A percentile compares a stretch with the other conserved stretches of the same genome.
These are phyloP conservation scores for Stictocephala bisonia DNA, from an alignment of 2,888 invertebrate species.

Conservation along the genomic window DNA sequence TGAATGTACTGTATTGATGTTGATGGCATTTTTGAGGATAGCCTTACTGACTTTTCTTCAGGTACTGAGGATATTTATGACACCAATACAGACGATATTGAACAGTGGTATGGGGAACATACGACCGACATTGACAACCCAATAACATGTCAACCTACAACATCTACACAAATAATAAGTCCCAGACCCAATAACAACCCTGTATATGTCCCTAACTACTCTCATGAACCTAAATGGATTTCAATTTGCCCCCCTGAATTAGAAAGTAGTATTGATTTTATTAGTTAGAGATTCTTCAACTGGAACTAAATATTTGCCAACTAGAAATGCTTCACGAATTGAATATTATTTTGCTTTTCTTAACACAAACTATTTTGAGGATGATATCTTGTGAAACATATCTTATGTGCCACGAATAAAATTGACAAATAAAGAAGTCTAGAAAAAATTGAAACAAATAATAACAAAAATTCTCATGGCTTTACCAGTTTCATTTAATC, in stretches of 20 bases:
- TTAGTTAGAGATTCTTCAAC: conserved; percentile 5
- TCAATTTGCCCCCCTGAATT: background rate
- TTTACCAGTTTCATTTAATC: too few species aligned
- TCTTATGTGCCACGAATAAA: too few species aligned
- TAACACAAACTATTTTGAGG: background rate
- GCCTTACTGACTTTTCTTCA: conserved; percentile 2
- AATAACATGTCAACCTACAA: background rate
- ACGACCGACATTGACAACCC: background rate
- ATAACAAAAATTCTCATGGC: too few species aligned
- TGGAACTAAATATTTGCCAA: background rate
- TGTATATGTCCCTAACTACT: background rate
- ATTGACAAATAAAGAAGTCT: too few species aligned
- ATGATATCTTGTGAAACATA: background rate
- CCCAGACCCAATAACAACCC: background rate
- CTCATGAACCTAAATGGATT: conserved; percentile 1
- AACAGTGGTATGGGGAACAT: background rate
- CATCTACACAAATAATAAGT: background rate
- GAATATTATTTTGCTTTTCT: background rate
- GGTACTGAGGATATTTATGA: conserved; percentile 13
- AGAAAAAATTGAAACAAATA: too few species aligned
- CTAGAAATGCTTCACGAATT: background rate
- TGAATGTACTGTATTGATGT: too few species aligned
- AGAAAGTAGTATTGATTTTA: background rate
- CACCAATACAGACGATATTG: background rate
- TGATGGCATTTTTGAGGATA: background rate